Evolutionary conservation across 2,888 invertebrate genomes (phyloP), one percentile per base, ranked within the genome.

Genomic region (Apantesis nais): DNA sequence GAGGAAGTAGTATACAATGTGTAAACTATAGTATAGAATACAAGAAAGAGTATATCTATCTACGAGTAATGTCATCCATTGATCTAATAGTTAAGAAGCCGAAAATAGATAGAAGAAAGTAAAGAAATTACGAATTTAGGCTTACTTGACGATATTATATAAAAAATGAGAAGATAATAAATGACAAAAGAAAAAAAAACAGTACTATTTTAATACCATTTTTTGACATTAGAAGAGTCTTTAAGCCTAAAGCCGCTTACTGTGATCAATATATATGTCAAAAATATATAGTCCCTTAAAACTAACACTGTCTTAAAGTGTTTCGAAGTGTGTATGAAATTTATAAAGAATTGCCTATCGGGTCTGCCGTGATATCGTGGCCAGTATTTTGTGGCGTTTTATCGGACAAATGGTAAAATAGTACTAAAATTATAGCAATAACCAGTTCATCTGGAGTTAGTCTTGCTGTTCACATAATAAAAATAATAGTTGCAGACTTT

Each of bases 371-470:
- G 89, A 83, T 88, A 89, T 87, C 86, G 78, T 83, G 87, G 93
- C 95, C 95, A 95, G 95, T 91, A 91, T 81, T 93, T 92, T 92
- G 93, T 95, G 95, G 95, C 93, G 94, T 95, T 95, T 93, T 94
- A 94, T 94, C 94, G 95, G 95, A 95, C 95, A 94, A 93, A 93
- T 94, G 90, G 88, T 93, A 93, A 71, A 83, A 86, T 85, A 72
- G 66, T 64, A 81, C 85, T 90, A 87, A 85, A 86, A 86, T 86
- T 86, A 92, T 93, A 94, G 94, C 94, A 94, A 92, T 86, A 85
- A 90, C 95, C 95, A 95, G 94, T 95, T 94, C 87, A 93, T 92
- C 90, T 95, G 95, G 95, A 93, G 95, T 95, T 95, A 94, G 90
- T 92, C 88, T 93, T 94, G 94, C 94, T 93, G 92, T 91, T 90